Evolutionary conservation across 2,113 vertebrate genomes (phyloP).

Genomic region (Cettia cetti): DNA sequence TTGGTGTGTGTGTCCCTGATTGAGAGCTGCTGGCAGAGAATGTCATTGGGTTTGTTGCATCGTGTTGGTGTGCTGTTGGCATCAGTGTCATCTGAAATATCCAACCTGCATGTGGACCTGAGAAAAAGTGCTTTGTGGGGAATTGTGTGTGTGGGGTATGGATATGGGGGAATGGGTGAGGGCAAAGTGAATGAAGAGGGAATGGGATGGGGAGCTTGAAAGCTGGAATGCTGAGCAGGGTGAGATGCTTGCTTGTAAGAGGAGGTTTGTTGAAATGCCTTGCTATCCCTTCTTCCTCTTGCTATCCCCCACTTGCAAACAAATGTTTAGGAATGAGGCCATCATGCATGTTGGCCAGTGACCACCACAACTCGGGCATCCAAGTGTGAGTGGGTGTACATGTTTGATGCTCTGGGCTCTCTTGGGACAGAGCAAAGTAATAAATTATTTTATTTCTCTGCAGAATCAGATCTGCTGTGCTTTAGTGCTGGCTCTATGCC

Average conservation of each 20-base stretch:
- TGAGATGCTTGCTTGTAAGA: slow-evolving; percentile 29
- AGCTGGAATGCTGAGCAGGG: slow-evolving; percentile 3
- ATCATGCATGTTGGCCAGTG: background rate
- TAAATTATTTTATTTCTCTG: background rate
- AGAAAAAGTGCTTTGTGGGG: background rate
- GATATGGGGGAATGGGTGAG: background rate
- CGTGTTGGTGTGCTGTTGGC: slow-evolving; percentile 1
- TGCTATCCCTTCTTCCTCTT: background rate
- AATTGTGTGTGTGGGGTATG: background rate
- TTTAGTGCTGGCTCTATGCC: background rate
- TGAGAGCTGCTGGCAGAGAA: slow-evolving; percentile 19
- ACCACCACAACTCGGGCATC: background rate
- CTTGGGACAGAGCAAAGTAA: background rate
- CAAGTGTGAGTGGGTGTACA: background rate
- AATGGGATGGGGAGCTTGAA: slow-evolving; percentile 4
- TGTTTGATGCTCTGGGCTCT: background rate
- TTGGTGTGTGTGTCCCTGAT: background rate
- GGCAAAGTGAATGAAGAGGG: background rate
- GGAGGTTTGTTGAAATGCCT: background rate
- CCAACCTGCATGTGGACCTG: background rate
- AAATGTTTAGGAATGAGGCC: background rate
- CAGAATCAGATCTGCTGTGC: background rate
- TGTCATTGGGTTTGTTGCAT: background rate
- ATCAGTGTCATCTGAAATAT: background rate
- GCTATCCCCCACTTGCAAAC: background rate